Conservation (phyloP, 2,797 vertebrate genomes). For the Amniataba percoides region DNA sequence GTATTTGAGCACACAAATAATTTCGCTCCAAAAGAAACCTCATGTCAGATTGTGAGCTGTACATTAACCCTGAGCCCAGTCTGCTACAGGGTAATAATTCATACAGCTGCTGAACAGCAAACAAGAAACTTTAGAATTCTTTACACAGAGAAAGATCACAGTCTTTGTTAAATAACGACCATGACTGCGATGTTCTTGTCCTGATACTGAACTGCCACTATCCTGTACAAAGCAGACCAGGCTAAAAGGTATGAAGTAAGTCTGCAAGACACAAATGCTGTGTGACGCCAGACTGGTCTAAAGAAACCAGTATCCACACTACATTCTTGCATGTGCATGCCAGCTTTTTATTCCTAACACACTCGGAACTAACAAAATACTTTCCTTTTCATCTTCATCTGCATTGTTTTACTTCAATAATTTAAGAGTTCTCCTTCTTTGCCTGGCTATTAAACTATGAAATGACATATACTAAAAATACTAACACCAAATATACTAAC, state of each 20-base stretch:
- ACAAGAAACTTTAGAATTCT: not conserved
- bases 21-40: not conserved
- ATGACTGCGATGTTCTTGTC: not conserved
- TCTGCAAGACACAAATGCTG: not conserved
- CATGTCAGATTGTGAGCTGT: not conserved
- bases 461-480: not conserved
- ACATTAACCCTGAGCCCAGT: not conserved
- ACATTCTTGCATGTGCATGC: conserved; percentile 42
- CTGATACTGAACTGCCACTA: no score
- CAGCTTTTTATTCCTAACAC: not conserved
- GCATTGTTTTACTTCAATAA: not conserved
- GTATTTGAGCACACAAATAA: not conserved
- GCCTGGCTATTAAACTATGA: not conserved
- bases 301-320: conserved; percentile 20
- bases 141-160: not conserved
- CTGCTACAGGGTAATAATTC: not conserved
- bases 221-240: not conserved
- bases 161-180: not conserved
- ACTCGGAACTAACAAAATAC: conserved; percentile 15
- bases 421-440: not conserved
- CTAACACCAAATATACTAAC: no score
- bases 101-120: not conserved
- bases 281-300: not conserved
- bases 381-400: not conserved
- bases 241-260: not conserved